Conservation (phyloP, 2,888 invertebrate species). For the Euplexia lucipara region DNA sequence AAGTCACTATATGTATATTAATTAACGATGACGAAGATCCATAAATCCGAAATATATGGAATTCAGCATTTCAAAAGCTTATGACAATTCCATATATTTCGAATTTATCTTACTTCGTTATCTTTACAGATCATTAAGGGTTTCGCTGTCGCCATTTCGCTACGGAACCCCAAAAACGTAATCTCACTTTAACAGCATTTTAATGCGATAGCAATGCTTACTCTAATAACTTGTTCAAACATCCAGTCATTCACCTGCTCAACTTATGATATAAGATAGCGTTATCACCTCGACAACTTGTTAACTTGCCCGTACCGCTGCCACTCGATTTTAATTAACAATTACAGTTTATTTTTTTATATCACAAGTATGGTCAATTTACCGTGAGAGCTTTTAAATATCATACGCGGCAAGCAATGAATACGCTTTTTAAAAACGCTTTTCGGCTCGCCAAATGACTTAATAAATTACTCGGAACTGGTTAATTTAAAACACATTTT, state of each 20-base stretch:
- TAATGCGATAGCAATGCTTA: slow-evolving; percentile 75
- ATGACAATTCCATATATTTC: too few relatives aligned
- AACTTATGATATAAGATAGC: slow-evolving; percentile 77
- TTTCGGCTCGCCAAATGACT: slow-evolving; percentile 27
- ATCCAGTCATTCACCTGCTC: slow-evolving; percentile 83
- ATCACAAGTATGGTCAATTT: slow-evolving; percentile 13
- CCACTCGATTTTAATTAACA: slow-evolving; percentile 54
- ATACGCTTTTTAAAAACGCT: slow-evolving; percentile 31
- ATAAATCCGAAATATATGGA: too few relatives aligned
- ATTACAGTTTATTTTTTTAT: slow-evolving; percentile 54
- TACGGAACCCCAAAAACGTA: slow-evolving; percentile 16
- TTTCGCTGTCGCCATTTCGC: too few relatives aligned
- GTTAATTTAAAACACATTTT: slow-evolving; percentile 28
- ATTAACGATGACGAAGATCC: too few relatives aligned
- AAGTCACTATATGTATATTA: too few relatives aligned
- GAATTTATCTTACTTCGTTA: too few relatives aligned
- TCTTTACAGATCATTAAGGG: too few relatives aligned
- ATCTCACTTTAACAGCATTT: slow-evolving; percentile 71
- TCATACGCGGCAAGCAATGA: slow-evolving; percentile 14
- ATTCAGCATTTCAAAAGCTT: too few relatives aligned
- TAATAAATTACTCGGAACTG: slow-evolving; percentile 29
- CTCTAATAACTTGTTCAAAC: slow-evolving; percentile 78
- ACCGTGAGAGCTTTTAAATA: slow-evolving; percentile 41
- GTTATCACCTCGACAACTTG: slow-evolving; percentile 68
- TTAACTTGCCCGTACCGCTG: slow-evolving; percentile 31